Conservation (phyloP, 2,797 vertebrate species). For the Phaenicophaeus curvirostris region DNA sequence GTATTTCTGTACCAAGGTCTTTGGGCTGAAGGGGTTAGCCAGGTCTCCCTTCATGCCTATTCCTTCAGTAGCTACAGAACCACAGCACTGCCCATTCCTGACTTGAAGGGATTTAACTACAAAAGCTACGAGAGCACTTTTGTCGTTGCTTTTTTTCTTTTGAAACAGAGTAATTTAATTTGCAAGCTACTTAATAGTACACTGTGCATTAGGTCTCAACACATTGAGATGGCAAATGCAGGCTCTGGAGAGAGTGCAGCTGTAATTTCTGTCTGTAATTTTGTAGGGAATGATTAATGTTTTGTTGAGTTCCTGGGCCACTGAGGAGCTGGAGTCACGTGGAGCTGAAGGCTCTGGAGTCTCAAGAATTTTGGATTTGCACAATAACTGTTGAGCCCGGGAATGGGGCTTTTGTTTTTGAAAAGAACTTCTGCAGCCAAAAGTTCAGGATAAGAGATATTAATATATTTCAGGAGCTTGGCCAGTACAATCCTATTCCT, state of each 20-base stretch:
- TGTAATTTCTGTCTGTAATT: background rate
- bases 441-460: background rate
- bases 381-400: background rate
- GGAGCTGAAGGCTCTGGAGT: background rate
- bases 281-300: background rate
- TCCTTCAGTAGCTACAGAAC: background rate
- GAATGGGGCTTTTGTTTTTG: background rate
- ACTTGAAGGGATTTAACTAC: background rate
- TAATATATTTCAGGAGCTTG: background rate
- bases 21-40: background rate
- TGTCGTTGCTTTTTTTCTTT: background rate
- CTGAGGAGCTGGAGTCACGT: background rate
- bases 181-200: background rate
- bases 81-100: background rate
- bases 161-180: background rate
- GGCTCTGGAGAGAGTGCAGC: background rate
- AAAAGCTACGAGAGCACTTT: background rate
- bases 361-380: background rate
- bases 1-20: background rate
- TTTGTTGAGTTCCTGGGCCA: background rate
- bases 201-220: background rate
- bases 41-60: background rate
- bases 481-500: background rate
- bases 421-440: background rate
- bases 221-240: background rate